Percentiles rank a stretch among this genome's conserved stretches.
These are phyloP conservation scores for Turnix velox DNA, from an alignment of 2,113 vertebrate species.

Conservation along the genomic window DNA sequence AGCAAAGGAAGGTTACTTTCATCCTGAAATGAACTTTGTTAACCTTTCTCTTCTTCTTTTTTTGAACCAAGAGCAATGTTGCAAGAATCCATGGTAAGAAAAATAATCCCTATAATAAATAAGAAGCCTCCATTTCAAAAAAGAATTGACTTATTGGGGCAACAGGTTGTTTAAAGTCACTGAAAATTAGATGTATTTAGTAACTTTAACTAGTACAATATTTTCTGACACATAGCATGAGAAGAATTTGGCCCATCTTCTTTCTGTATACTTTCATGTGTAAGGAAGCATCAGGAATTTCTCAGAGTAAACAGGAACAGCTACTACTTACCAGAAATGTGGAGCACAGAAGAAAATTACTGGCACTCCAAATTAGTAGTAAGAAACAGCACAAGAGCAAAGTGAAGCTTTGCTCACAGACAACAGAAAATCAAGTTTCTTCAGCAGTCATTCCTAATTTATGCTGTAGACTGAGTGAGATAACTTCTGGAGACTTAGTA, in stretches of 20 bases:
- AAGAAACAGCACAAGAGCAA: not conserved
- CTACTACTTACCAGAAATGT: not conserved
- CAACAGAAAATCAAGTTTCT: not conserved
- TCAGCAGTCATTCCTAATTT: not conserved
- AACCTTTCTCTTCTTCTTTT: not conserved
- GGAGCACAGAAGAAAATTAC: not conserved
- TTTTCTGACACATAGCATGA: constrained; percentile 27
- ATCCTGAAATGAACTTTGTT: not conserved
- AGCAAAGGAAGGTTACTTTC: not conserved
- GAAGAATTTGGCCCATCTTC: not conserved
- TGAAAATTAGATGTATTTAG: constrained; percentile 35
- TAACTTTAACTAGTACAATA: constrained; percentile 48
- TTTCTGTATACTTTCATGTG: not conserved
- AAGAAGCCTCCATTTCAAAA: constrained; percentile 10
- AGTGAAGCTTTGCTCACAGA: not conserved
- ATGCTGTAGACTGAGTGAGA: not conserved
- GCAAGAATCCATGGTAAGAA: not conserved
- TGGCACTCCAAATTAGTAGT: not conserved
- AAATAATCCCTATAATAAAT: constrained; percentile 27
- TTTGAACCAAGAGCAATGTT: constrained; percentile 13
- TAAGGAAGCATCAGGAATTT: not conserved
- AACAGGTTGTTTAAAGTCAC: constrained; percentile 50
- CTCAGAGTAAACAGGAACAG: not conserved
- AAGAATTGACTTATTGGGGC: constrained; percentile 18
- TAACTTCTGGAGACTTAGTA: not conserved